A percentile compares a stretch with the other conserved stretches of the same genome.
Evolutionary conservation across 2,113 vertebrate species (phyloP).

Genomic region (rat (Rattus norvegicus)): GRCr8 NC_086026.1:62436501-62437000

Average conservation of each 20-base stretch:
- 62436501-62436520: constrained; percentile 36
- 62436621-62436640: not conserved
- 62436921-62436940: not conserved
- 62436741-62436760: too few relatives aligned
- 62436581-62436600: not conserved
- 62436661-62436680: not conserved
- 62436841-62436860: not conserved
- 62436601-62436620: constrained; percentile 29
- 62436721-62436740: not conserved
- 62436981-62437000: not conserved
- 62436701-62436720: constrained; percentile 18
- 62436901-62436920: not conserved
- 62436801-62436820: not conserved
- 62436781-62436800: not conserved
- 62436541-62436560: not conserved
- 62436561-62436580: not conserved
- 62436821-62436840: not conserved
- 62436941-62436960: not conserved
- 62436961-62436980: not conserved
- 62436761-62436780: constrained; percentile 39
- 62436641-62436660: not conserved
- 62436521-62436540: not conserved
- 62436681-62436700: not conserved
- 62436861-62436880: not conserved
- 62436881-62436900: not conserved